Percentiles rank a stretch among this genome's conserved stretches.
phyloP scores from a whole-genome alignment of 2,888 invertebrate species.

The Leptopilina syphax region DNA sequence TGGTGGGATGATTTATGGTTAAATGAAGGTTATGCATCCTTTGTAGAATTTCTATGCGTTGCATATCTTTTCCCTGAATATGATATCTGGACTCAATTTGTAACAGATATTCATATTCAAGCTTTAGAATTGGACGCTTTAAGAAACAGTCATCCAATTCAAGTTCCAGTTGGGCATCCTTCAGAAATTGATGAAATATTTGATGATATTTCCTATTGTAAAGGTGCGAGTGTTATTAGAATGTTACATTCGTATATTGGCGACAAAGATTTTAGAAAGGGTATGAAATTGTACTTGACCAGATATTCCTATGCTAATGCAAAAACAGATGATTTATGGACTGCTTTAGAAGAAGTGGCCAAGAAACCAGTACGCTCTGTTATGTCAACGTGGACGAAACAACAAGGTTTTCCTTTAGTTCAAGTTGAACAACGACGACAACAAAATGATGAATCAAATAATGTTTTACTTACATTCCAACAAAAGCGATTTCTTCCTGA shows the following conservation, averaged over 20 bases:
- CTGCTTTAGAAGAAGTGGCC: constrained; percentile 90
- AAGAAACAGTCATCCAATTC: constrained; percentile 96
- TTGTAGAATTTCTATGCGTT: constrained; percentile 96
- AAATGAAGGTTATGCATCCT: constrained; percentile 97
- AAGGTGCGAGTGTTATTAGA: constrained; percentile 95
- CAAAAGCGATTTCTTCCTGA: constrained; percentile 94
- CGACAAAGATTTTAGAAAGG: constrained; percentile 93
- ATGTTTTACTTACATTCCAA: constrained; percentile 83
- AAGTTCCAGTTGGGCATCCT: constrained; percentile 96
- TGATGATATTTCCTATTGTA: constrained; percentile 97
- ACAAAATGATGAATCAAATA: constrained; percentile 74
- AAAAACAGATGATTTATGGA: constrained; percentile 95
- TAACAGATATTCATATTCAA: constrained; percentile 90
- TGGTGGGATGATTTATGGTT: constrained; percentile 99
- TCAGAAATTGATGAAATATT: constrained; percentile 98
- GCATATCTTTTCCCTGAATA: constrained; percentile 95
- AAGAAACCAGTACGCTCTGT: constrained; percentile 92
- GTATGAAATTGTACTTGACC: constrained; percentile 93
- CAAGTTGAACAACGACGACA: constrained; percentile 81
- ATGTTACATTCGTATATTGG: constrained; percentile 97
- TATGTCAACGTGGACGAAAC: constrained; percentile 98
- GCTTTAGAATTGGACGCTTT: constrained; percentile 92
- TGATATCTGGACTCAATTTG: constrained; percentile 98
- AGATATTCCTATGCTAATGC: constrained; percentile 93
- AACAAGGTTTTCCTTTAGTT: constrained; percentile 95